Base-by-base conservation (phyloP, 2,113 vertebrate genomes). In the Clinocottus analis region DNA sequence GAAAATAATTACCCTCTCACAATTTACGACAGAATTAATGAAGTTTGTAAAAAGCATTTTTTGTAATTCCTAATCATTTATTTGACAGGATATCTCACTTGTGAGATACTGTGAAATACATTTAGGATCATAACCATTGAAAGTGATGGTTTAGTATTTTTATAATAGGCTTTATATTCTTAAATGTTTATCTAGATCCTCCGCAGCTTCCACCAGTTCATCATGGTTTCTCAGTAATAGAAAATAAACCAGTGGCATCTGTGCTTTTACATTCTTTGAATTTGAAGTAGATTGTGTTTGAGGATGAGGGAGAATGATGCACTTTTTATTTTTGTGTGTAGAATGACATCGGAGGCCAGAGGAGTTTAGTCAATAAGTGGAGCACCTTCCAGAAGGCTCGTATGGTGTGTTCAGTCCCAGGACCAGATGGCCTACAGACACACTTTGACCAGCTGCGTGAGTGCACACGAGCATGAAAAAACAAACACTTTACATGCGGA, bases 401-500 rank as follows among this genome's bases (percentile, higher is more conserved):
- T n/a, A 83, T 96, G 79, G 91, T 96, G 31, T 96, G 95, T 41
- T 95, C 95, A 10, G 91, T 96, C 61, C 94, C 94, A 0, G 94
- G 95, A 64, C 87, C 93, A n/a, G 95, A 95, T 11, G 95, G 95
- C 72, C 89, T 96, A 35, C 94, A 95, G 83, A 96, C 95, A 56
- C 94, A 95, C 88, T 96, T 96, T 9, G 94, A 96, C 90, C 95
- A 95, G 76, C 93, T 96, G 75, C 95, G 95, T 96, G 85, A 96
- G 95, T 95, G 78, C 77, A 85, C n/a, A 27, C 62, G 3, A 23
- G 12, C 71, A 65, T 56, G 43, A 72, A 62, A 64, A 23, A 53
- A 77, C 35, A 80, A 19, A 72, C 25, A 39, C 37, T 39, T 73
- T 69, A 21, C 35, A 67, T 7, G 11, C 45, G 66, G 53, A 60